Conservation (phyloP, 2,888 invertebrate genomes). For the Nemoura dubitans region DNA sequence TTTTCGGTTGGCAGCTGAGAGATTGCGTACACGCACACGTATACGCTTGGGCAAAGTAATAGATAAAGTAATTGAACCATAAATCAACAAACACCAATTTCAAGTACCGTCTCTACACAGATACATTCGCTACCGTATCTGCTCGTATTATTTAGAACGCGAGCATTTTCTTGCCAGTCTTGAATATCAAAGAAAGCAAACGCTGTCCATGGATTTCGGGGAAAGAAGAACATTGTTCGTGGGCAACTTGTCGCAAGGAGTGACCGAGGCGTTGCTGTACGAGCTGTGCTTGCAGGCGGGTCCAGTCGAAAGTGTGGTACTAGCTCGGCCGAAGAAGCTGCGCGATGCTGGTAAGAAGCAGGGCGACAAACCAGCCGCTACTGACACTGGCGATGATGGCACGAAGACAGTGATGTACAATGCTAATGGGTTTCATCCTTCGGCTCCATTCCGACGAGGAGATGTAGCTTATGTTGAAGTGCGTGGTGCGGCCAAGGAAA, state of each 20-base stretch:
- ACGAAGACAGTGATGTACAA: not conserved
- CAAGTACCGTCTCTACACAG: too few relatives aligned
- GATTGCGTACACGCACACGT: not conserved
- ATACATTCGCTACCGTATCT: too few relatives aligned
- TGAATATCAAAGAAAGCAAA: not conserved
- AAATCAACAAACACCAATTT: too few relatives aligned
- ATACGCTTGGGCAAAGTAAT: too few relatives aligned
- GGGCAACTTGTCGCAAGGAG: not conserved
- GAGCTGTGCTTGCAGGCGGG: constrained; percentile 25
- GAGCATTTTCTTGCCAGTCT: not conserved
- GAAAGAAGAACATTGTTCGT: constrained; percentile 28
- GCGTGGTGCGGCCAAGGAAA: not conserved
- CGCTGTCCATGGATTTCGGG: not conserved
- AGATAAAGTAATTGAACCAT: too few relatives aligned
- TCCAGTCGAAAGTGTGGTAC: not conserved
- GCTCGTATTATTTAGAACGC: too few relatives aligned
- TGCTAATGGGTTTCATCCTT: not conserved
- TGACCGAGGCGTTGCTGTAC: not conserved
- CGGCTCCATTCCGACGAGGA: not conserved
- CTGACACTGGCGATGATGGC: not conserved
- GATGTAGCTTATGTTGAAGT: not conserved
- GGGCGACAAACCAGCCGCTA: not conserved
- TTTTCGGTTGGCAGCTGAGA: not conserved
- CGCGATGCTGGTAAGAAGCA: not conserved
- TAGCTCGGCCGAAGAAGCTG: not conserved